These are phyloP conservation scores for Xiphorhynchus elegans DNA, from an alignment of 2,113 vertebrate genomes.

Conservation along the genomic window DNA sequence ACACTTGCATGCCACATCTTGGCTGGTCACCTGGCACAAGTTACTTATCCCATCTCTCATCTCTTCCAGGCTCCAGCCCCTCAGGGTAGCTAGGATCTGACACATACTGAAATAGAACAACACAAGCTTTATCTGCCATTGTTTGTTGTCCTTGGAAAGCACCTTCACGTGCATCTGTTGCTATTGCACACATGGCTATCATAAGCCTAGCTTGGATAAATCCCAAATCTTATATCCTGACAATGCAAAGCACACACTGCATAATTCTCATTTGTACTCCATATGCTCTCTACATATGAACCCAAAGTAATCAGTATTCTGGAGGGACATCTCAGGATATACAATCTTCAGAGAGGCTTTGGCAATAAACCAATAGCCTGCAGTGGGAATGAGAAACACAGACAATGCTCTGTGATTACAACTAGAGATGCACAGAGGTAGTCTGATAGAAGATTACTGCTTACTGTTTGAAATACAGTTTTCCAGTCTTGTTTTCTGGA, in stretches of 20 bases:
- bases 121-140: background rate
- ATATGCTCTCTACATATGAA: background rate
- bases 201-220: background rate
- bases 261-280: background rate
- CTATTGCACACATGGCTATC: background rate
- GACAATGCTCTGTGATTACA: background rate
- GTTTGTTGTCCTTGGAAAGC: background rate
- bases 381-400: background rate
- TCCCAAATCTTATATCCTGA: background rate
- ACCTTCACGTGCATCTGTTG: background rate
- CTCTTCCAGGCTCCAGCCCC: background rate
- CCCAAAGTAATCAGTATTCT: background rate
- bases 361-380: conserved; percentile 1
- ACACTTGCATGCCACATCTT: background rate
- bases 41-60: background rate
- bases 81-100: background rate
- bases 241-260: background rate
- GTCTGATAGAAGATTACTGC: background rate
- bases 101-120: background rate
- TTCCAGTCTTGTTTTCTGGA: background rate
- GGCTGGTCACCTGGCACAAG: background rate
- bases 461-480: background rate
- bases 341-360: background rate
- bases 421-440: background rate
- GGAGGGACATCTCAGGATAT: background rate